Evolutionary conservation across 2,797 vertebrate genomes (phyloP).

Genomic region (Heterohyrax brucei): DNA sequence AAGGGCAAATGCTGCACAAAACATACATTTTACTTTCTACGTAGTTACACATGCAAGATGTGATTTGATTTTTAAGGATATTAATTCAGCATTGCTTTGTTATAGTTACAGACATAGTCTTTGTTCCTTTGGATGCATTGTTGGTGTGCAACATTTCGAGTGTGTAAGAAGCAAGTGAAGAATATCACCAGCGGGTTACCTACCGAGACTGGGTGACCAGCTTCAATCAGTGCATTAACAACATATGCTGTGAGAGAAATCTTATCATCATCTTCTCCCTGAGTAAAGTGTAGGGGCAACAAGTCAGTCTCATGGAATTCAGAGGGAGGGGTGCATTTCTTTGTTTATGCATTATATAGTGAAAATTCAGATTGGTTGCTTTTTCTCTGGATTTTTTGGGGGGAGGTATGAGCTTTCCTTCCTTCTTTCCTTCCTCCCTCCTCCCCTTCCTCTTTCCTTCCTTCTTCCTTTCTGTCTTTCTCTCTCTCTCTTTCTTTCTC

Average conservation of each 20-base stretch:
- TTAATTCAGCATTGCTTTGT: not conserved
- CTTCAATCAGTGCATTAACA: constrained; percentile 86
- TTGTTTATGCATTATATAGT: not conserved
- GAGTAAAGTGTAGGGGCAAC: not conserved
- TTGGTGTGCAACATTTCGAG: not conserved
- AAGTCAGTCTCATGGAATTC: not conserved
- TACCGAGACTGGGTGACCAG: constrained; percentile 82
- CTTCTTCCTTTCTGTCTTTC: too few species aligned
- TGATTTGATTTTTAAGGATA: not conserved
- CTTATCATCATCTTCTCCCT: constrained; percentile 85
- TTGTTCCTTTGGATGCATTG: not conserved
- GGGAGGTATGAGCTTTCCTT: not conserved
- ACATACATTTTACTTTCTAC: not conserved
- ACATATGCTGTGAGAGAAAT: constrained; percentile 84
- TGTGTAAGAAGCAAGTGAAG: not conserved
- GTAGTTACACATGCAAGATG: not conserved
- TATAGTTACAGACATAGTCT: not conserved
- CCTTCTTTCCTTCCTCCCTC: not conserved
- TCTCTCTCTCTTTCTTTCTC: not conserved
- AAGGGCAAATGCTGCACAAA: not conserved
- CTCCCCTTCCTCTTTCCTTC: too few species aligned
- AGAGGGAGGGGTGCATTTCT: not conserved
- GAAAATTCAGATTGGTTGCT: not conserved
- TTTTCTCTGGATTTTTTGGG: not conserved
- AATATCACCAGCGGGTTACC: not conserved